Evolutionary conservation across 1,140 invertebrate species (phyloP), one percentile per base, ranked within the genome.

Genomic region (Onthophagus taurus): DNA sequence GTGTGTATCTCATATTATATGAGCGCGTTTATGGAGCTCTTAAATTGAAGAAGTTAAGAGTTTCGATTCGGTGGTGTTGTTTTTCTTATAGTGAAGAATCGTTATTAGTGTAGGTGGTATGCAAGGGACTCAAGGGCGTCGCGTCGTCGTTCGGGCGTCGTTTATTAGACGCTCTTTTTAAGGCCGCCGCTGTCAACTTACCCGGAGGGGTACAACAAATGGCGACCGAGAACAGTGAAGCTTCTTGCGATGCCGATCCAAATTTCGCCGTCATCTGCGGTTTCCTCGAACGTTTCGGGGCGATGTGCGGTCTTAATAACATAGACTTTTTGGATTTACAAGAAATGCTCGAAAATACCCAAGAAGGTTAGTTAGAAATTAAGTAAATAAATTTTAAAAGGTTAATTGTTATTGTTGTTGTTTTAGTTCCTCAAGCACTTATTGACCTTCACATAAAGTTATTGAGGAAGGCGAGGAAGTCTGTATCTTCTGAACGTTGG

Each of bases 221-320:
- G 84, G 83, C 83, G 82, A 78, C 81, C 65, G 81, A 84, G 72
- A 77, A 74, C 69, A n/a, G n/a, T n/a, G 82, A 85, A 77, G 77
- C 77, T 73, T 82, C 80, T 62, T 92, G 87, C 78, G 78, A 83
- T 72, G 85, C 80, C 76, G 88, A 94, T 78, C 89, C 89, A 62
- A 90, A 94, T 81, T 95, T 93, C 70, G 89, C 89, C 57, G 82
- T 92, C 65, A 90, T 94, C 68, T 94, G 89, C 72, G 88, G 87
- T 46, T 94, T 94, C 72, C 72, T 93, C 38, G 81, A 90, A 65
- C 82, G 85, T 69, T 94, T 93, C 64, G 83, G 85, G 24, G 77
- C 81, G 66, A 69, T 77, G 63, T 82, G 88, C 61, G 84, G 85
- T 44, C 69, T 94, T 49, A 69, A 74, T 36, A 72, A 78, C 59